Percentiles rank a stretch among this genome's conserved stretches.
Conservation (phyloP, 2,113 vertebrate species). For the Acrocephalus arundinaceus region DNA sequence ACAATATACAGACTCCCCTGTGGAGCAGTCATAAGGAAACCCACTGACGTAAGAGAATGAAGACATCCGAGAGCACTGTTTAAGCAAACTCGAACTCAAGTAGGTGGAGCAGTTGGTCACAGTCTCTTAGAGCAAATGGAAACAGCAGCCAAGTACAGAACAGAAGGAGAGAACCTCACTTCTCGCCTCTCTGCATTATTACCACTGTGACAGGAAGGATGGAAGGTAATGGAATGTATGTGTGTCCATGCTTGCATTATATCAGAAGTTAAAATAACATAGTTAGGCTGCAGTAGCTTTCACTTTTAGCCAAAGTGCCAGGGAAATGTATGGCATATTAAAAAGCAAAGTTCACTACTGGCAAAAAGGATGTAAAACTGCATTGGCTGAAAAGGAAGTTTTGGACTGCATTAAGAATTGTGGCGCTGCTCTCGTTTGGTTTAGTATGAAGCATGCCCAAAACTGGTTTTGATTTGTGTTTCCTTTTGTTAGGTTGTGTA, state of each 20-base stretch:
- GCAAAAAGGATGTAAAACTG: background rate
- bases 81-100: background rate
- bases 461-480: conserved; percentile 1
- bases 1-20: background rate
- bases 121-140: background rate
- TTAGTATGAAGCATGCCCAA: background rate
- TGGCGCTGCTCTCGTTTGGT: background rate
- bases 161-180: background rate
- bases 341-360: background rate
- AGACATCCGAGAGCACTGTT: background rate
- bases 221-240: background rate
- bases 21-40: background rate
- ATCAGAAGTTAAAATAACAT: background rate
- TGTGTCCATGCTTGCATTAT: rapidly evolving
- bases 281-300: background rate
- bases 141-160: background rate
- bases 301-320: background rate
- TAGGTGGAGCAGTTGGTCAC: background rate
- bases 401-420: background rate
- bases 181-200: background rate
- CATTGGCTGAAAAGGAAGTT: background rate
- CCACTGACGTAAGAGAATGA: background rate
- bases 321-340: background rate
- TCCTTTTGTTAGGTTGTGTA: background rate
- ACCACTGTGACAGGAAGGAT: background rate